These are phyloP conservation scores for Tanytarsus gracilentus DNA, from an alignment of 2,888 invertebrate species.

Conservation along the genomic window DNA sequence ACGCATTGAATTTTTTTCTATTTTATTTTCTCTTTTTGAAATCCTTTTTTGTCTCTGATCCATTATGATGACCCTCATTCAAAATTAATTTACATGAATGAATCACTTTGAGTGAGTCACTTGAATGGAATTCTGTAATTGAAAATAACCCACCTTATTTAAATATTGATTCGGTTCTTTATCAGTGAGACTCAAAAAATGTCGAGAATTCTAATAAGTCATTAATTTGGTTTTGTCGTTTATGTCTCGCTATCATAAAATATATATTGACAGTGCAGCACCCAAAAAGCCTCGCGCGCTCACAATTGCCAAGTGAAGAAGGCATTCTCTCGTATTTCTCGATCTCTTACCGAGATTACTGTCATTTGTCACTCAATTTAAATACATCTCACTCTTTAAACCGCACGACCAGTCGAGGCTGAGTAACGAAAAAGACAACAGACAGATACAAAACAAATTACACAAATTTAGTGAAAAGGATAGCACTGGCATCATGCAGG, in stretches of 20 bases:
- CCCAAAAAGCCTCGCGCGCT: too few relatives aligned
- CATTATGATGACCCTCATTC: neutral
- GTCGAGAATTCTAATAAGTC: neutral
- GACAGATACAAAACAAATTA: conserved; percentile 21
- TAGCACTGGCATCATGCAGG: neutral
- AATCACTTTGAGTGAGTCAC: conserved; percentile 19
- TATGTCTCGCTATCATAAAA: too few relatives aligned
- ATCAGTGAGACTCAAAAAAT: conserved; percentile 6
- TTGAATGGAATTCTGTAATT: neutral
- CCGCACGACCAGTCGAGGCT: neutral
- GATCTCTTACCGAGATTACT: conserved; percentile 24
- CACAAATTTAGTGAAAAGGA: conserved; percentile 20
- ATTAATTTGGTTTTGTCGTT: too few relatives aligned
- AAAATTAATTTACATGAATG: neutral
- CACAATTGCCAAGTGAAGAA: too few relatives aligned
- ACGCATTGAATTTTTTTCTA: neutral
- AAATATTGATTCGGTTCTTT: conserved; percentile 20
- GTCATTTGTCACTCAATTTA: conserved; percentile 26
- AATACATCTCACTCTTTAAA: conserved; percentile 13
- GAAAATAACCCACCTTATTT: conserved; percentile 4
- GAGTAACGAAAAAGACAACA: neutral
- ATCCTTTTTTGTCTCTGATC: neutral
- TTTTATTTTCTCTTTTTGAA: neutral
- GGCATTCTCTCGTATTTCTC: too few relatives aligned
- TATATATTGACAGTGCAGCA: too few relatives aligned